Evolutionary conservation across 1,140 invertebrate genomes (phyloP), one percentile per base, ranked within the genome.

Genomic region (Aphelenchoides avenae): DNA sequence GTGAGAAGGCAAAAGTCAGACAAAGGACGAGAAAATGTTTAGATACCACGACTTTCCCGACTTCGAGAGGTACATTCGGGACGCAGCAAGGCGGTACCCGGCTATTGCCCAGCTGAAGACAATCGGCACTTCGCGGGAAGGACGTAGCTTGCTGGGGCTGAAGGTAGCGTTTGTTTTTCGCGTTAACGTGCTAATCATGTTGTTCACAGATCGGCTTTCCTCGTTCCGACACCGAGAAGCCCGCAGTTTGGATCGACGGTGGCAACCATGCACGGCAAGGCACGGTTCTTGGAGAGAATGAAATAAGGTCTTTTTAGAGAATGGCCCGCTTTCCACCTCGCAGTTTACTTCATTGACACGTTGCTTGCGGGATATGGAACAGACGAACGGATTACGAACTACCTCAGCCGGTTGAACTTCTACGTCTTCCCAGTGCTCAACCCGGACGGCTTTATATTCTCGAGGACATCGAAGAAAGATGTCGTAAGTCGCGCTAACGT

Each of bases 381-480:
- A 2, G 73, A 77, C 34, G 29, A 56, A 18, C 52, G 61, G 24
- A 68, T 79, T 11, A 73, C 72, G 26, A 51, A 51, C 42, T 77
- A 54, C 44, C 43, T 81, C 22, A 67, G 79, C 36, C 60, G 66
- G 5, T 71, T 79, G 46, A 77, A 81, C 52, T 83, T 82, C 76
- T 83, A 83, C 66, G 73, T 87, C 49, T 78, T 86, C 61, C 86
- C 86, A 0, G 79, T 86, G 15, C 67, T 83, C 0, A 87, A 87
- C 76, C 85, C 85, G 5, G 86, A 87, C 77, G 86, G 86, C 1
- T 86, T 84, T 62, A 80, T 81, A 24, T 86, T 84, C 64, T 83
- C 83, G 7, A 81, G 83, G 44, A 76, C 68, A 6, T 72, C 68
- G 3, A 56, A 56, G 1, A 52, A 37, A 9, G 59, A 71, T 52